phyloP scores from a whole-genome alignment of 2,113 vertebrate genomes.

The Salvelinus namaycush region DNA sequence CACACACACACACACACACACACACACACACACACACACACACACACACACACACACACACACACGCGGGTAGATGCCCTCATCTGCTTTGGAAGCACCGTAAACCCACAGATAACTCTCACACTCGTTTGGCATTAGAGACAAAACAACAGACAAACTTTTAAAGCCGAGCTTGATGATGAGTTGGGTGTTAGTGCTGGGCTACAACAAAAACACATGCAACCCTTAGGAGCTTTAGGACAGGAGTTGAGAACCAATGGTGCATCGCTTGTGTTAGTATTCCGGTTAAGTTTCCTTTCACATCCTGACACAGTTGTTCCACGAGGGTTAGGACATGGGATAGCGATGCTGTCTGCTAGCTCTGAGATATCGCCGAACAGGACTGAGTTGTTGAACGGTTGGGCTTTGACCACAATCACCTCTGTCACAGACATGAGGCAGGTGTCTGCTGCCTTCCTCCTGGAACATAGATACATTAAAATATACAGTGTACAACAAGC shows the following conservation, averaged over 20 bases:
- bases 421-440: not conserved
- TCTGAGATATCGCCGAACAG: not conserved
- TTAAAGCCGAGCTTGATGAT: not conserved
- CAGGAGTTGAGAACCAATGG: not conserved
- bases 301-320: not conserved
- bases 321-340: not conserved
- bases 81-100: not conserved
- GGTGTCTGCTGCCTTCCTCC: not conserved
- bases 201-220: too few relatives aligned
- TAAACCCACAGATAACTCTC: not conserved
- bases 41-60: slow-evolving; percentile 19
- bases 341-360: not conserved
- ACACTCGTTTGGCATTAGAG: not conserved
- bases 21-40: too few relatives aligned
- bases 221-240: not conserved
- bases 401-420: not conserved
- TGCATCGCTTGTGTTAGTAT: not conserved
- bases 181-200: too few relatives aligned
- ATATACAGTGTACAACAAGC: not conserved
- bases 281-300: not conserved
- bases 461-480: not conserved
- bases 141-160: not conserved
- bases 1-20: too few relatives aligned
- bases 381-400: not conserved
- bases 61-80: slow-evolving; percentile 41